Conservation (phyloP, 2,888 invertebrate species). For the Sepioteuthis lessoniana region DNA sequence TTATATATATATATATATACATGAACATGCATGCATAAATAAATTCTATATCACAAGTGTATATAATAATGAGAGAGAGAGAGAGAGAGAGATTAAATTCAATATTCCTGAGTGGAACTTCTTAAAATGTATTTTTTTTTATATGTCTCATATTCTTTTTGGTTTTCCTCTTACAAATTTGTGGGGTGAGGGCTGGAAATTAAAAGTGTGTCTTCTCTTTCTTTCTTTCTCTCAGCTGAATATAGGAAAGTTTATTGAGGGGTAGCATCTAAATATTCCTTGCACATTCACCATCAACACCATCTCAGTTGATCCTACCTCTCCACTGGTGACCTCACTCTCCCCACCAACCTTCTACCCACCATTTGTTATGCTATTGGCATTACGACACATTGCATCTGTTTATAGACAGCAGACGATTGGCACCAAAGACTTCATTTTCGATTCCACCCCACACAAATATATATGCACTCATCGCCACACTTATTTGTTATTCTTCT, state of each 20-base stretch:
- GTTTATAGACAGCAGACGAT: conserved; percentile 1
- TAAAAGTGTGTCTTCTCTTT: neutral
- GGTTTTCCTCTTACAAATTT: neutral
- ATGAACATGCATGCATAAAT: neutral
- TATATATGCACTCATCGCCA: neutral
- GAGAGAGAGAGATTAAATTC: neutral
- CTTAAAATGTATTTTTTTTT: neutral
- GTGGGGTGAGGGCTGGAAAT: neutral
- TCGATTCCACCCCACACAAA: neutral
- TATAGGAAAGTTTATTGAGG: neutral
- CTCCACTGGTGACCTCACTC: neutral
- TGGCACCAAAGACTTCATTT: conserved; percentile 13
- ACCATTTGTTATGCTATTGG: neutral
- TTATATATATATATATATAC: neutral
- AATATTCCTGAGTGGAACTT: too few species aligned
- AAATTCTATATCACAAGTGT: neutral
- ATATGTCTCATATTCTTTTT: neutral
- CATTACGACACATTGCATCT: neutral
- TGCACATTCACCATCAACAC: neutral
- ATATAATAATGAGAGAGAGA: neutral
- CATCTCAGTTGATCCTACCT: neutral
- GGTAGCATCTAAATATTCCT: neutral
- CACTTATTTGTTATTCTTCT: neutral
- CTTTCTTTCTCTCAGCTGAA: neutral
- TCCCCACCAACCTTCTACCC: neutral